Base-by-base conservation (phyloP, 2,888 invertebrate genomes). In the Malthinus flaveolus region DNA sequence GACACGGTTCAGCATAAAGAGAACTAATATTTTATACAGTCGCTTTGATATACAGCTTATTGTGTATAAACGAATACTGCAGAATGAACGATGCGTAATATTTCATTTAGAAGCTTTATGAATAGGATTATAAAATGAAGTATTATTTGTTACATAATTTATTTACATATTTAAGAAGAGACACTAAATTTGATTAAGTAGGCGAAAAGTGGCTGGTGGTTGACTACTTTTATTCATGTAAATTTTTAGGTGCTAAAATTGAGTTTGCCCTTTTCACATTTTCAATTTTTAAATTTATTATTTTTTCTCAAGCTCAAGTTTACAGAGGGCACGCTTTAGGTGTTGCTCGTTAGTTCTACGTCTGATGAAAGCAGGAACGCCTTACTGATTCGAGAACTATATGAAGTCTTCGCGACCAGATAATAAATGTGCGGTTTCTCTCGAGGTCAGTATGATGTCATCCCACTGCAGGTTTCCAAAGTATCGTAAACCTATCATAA, bases 1-100 rank as follows among this genome's bases (percentile, higher is more conserved):
- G 69, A 71, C 77, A 75, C 77, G 75, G 74, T 77, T 76, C 76
- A 72, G 75, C 73, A 76, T 76, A 77, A 78, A 77, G 75, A 74
- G 74, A 74, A 73, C 76, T 75, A 75, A 77, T 76, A 77, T 78
- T 77, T 76, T 74, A 75, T 75, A 75, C 74, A 75, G 75, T 67
- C 62, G 59, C 61, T 64, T 64, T 67, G 67, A 64, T 63, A 61
- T 66, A 64, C 60, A 64, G 56, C 59, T 54, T 61, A 61, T 61
- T 61, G 61, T 61, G 61, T 57, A 61, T 57, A 61, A 61, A 56
- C 57, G 61, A 61, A 61, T 61, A 61, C 54, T 61, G 57, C 45
- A 50, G 57, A 61, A 54, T 60, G 56, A 60, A 60, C 56, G 59
- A 59, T 59, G 51, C 44, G 51, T 59, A 59, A 59, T 59, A 59